A percentile compares a stretch with the other conserved stretches of the same genome.
Conservation (phyloP, 2,113 vertebrate genomes). For the Oreotrochilus melanogaster region DNA sequence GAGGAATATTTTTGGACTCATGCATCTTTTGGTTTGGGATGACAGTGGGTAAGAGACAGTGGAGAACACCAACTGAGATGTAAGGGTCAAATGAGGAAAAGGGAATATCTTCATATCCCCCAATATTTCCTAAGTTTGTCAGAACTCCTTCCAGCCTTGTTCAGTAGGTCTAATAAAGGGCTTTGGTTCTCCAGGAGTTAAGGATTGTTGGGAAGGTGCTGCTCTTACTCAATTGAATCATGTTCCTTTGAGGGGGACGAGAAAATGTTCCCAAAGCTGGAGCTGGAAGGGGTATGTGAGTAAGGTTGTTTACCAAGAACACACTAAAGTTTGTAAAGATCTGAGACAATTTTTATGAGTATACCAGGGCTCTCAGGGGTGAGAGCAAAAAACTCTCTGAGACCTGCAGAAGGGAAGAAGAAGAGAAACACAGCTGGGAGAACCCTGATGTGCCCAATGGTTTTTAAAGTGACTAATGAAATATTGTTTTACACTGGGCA, state of each 20-base stretch:
- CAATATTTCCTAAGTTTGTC: not conserved
- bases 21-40: not conserved
- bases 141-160: not conserved
- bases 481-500: not conserved
- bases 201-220: not conserved
- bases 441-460: not conserved
- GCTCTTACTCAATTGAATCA: not conserved
- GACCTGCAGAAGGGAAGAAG: not conserved
- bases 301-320: not conserved
- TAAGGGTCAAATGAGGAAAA: not conserved
- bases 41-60: not conserved
- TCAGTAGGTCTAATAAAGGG: not conserved
- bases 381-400: not conserved
- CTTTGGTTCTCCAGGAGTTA: not conserved
- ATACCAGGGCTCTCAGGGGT: not conserved
- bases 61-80: not conserved
- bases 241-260: not conserved
- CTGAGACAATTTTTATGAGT: not conserved
- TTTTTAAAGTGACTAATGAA: not conserved
- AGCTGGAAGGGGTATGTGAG: not conserved
- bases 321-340: not conserved
- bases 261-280: not conserved
- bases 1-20: not conserved
- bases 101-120: not conserved
- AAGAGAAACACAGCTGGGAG: not conserved